Conservation (phyloP, 2,888 invertebrate species). For the Hypselothyrea guttata region DNA sequence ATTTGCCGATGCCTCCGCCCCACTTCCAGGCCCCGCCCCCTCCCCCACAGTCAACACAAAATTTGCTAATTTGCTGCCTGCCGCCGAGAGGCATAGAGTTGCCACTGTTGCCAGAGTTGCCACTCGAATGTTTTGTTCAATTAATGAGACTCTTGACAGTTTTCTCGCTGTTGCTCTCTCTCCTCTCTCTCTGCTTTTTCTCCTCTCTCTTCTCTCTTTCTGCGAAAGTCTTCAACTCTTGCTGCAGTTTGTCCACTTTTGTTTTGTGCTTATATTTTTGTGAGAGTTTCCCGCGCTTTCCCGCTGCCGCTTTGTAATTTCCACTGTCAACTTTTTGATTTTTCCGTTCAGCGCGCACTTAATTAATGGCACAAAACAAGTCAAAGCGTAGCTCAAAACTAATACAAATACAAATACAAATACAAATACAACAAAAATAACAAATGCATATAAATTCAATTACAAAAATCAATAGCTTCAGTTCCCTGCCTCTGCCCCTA, state of each 20-base stretch:
- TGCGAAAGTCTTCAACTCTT: not conserved
- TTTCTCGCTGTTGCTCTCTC: slow-evolving; percentile 57
- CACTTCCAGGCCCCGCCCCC: not conserved
- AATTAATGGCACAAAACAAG: slow-evolving; percentile 57
- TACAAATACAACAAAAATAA: slow-evolving; percentile 30
- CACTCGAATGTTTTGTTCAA: slow-evolving; percentile 78
- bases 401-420: slow-evolving; percentile 9
- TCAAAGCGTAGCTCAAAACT: not conserved
- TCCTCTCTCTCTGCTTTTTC: slow-evolving; percentile 19
- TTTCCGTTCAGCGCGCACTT: slow-evolving; percentile 75
- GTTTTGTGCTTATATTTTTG: slow-evolving; percentile 4
- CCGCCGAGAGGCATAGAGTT: no score
- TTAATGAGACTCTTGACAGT: slow-evolving; percentile 80
- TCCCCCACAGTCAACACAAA: not conserved
- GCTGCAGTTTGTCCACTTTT: slow-evolving; percentile 7
- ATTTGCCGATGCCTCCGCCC: slow-evolving; percentile 53
- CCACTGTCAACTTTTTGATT: slow-evolving; percentile 78
- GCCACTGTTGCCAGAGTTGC: slow-evolving; percentile 19
- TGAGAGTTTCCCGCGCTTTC: slow-evolving; percentile 29
- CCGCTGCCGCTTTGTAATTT: slow-evolving; percentile 63
- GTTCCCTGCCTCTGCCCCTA: not conserved
- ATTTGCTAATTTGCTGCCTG: not conserved
- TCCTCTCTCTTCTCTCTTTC: slow-evolving; percentile 16
- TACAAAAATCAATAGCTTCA: slow-evolving; percentile 68
- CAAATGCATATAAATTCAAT: slow-evolving; percentile 64